Evolutionary conservation across 2,888 invertebrate genomes (phyloP).

Genomic region (Aricia artaxerxes): DNA sequence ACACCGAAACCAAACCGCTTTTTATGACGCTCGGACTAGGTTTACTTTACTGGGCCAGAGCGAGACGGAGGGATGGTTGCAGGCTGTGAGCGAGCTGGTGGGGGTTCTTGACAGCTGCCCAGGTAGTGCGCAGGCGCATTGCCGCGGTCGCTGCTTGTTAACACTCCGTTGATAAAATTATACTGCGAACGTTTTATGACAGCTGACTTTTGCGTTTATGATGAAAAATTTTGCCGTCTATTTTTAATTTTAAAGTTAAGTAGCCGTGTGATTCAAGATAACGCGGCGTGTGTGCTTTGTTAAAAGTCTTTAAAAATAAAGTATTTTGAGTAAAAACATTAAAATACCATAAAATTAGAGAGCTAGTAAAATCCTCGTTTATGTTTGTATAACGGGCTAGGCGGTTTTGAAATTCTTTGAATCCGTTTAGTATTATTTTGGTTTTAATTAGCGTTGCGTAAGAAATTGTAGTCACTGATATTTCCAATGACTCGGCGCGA

Average conservation of each 20-base stretch:
- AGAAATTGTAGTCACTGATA: not conserved
- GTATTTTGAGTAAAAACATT: conserved; percentile 1
- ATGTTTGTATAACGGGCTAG: not conserved
- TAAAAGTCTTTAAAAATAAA: not conserved
- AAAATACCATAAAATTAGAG: not conserved
- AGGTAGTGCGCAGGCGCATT: conserved; percentile 73
- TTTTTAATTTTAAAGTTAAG: conserved; percentile 23
- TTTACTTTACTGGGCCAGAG: conserved; percentile 63
- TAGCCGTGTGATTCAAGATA: not conserved
- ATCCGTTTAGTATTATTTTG: not conserved
- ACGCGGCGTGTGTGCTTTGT: not conserved
- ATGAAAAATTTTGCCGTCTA: conserved; percentile 4
- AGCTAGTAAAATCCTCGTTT: not conserved
- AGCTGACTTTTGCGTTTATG: conserved; percentile 46
- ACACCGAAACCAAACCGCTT: conserved; percentile 72
- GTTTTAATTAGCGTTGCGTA: conserved; percentile 13
- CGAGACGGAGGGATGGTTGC: conserved; percentile 65
- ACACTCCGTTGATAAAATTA: conserved; percentile 69
- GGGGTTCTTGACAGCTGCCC: conserved; percentile 74
- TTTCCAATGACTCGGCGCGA: not conserved
- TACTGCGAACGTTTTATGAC: conserved; percentile 62
- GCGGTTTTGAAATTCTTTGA: conserved; percentile 3
- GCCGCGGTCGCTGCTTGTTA: conserved; percentile 74
- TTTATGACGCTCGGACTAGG: conserved; percentile 70
- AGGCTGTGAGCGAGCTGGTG: conserved; percentile 64